These are phyloP conservation scores for Nanorana parkeri DNA, from an alignment of 2,113 vertebrate genomes.

Conservation along the genomic window DNA sequence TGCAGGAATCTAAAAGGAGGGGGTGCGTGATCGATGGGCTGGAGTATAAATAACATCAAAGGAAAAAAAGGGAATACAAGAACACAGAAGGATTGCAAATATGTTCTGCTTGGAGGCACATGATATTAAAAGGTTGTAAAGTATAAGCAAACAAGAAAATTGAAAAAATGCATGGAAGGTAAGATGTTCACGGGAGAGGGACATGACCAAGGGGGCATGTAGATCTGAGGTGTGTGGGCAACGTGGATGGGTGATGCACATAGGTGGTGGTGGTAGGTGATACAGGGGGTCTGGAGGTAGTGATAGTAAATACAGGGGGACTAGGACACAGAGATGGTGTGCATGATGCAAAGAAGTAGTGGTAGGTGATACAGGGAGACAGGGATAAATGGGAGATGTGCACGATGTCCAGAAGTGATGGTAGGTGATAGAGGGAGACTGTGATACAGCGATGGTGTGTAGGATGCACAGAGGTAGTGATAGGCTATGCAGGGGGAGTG, in stretches of 20 bases:
- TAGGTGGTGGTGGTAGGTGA: background rate
- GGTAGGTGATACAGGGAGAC: background rate
- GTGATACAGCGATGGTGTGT: too few species aligned
- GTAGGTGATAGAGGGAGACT: background rate
- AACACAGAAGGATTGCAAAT: background rate
- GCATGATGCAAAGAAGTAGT: background rate
- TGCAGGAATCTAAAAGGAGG: background rate
- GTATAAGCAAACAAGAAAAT: background rate
- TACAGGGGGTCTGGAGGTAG: background rate
- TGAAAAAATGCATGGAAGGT: background rate
- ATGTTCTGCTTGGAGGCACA: background rate
- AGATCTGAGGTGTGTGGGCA: too few species aligned
- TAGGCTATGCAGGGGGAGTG: background rate
- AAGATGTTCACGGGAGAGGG: background rate
- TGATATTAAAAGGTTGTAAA: background rate
- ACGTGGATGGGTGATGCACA: background rate
- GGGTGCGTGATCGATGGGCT: background rate
- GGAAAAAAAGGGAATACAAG: background rate
- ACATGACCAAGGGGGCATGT: background rate
- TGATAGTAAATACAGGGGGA: background rate
- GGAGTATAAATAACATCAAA: background rate
- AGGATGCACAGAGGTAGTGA: background rate
- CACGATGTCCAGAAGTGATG: background rate
- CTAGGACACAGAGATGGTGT: too few species aligned
- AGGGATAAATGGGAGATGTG: too few species aligned